Evolutionary conservation across 2,888 invertebrate species (phyloP).

Genomic region (Spilarctia lutea): DNA sequence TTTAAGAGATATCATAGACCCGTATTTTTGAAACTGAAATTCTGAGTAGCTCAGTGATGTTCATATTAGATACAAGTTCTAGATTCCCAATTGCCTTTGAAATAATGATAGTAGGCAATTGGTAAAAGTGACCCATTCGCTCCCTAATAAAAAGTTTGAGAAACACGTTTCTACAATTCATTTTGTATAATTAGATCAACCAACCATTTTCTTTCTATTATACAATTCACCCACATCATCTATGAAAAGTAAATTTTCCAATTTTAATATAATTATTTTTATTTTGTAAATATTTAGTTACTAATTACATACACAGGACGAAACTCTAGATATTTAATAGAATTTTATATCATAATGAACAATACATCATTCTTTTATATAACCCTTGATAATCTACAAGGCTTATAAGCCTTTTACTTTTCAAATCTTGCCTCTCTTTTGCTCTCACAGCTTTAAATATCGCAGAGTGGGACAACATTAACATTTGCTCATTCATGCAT

Average conservation of each 20-base stretch:
- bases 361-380: too few relatives aligned
- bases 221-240: background rate
- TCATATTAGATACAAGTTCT: background rate
- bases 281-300: conserved; percentile 36
- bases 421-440: conserved; percentile 18
- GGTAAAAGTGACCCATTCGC: background rate
- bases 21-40: background rate
- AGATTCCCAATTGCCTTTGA: background rate
- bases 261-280: conserved; percentile 44
- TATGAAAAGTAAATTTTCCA: background rate
- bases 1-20: background rate
- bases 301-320: conserved; percentile 16
- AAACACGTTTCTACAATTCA: background rate
- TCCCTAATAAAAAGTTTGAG: background rate
- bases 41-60: background rate
- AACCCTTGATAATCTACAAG: conserved; percentile 1
- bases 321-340: conserved; percentile 13
- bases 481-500: conserved; percentile 4
- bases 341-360: conserved; percentile 8
- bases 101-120: background rate
- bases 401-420: conserved; percentile 17
- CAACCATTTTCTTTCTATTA: background rate
- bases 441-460: conserved; percentile 10
- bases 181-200: background rate
- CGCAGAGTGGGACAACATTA: conserved; percentile 17